Conservation (phyloP, 1,140 invertebrate genomes). For the Brachionus calyciflorus region DNA sequence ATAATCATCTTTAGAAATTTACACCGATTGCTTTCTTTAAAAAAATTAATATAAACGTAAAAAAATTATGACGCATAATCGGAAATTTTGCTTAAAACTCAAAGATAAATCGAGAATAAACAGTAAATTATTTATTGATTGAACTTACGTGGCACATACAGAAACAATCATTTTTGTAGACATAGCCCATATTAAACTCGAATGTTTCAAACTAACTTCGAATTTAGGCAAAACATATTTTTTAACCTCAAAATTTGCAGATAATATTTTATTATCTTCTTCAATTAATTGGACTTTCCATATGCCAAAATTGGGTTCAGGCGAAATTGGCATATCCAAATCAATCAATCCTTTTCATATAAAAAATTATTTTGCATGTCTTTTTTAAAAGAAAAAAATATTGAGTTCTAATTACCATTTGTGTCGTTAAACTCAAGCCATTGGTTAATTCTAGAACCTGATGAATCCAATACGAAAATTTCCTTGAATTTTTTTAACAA, state of each 20-base stretch:
- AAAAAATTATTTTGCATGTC: neutral
- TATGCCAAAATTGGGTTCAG: conserved; percentile 20
- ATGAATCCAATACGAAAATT: neutral
- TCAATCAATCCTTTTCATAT: conserved; percentile 12
- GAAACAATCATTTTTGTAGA: neutral
- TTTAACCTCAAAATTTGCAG: conserved; percentile 12
- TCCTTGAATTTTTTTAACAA: neutral
- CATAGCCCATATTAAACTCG: neutral
- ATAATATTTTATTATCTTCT: neutral
- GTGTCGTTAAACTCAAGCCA: neutral
- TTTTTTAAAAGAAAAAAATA: neutral
- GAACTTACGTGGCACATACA: conserved; percentile 27
- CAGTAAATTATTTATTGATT: neutral
- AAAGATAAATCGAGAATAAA: too few species aligned
- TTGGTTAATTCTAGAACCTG: conserved; percentile 4
- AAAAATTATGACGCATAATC: too few species aligned
- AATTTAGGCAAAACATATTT: conserved; percentile 46
- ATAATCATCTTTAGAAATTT: too few species aligned
- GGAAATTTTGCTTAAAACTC: too few species aligned
- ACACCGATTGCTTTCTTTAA: too few species aligned
- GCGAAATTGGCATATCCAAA: neutral
- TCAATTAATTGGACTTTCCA: conserved; percentile 32
- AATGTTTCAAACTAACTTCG: neutral
- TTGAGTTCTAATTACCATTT: conserved; percentile 17
- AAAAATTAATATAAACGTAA: too few species aligned